These are phyloP conservation scores for Virgularia gustaviana DNA, from an alignment of 92 coral and sea anemone genomes.

Conservation along the genomic window DNA sequence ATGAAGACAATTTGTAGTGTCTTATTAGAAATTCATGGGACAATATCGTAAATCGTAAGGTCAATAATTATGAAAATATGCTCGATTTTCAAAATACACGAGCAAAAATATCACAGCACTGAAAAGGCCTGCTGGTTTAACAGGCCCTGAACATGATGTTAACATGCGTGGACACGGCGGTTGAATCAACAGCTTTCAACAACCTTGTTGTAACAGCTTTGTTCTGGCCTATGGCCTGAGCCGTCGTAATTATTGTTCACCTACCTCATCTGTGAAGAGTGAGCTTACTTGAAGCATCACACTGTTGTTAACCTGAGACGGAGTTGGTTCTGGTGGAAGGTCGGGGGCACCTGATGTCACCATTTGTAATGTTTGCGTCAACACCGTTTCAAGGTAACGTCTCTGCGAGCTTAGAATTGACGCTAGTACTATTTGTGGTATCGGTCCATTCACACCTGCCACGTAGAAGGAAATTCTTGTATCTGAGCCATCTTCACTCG, in stretches of 20 bases:
- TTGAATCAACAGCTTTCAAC: too few species aligned
- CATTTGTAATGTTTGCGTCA: not conserved
- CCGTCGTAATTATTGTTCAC: not conserved
- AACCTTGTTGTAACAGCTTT: too few species aligned
- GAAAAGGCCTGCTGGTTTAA: too few species aligned
- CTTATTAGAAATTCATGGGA: too few species aligned
- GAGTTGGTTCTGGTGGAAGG: conserved; percentile 6
- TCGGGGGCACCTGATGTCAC: conserved; percentile 1
- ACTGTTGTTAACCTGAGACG: not conserved
- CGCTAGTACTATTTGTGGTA: not conserved
- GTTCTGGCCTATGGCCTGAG: not conserved
- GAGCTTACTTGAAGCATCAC: conserved; percentile 11
- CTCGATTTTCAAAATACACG: too few species aligned
- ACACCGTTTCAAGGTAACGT: not conserved
- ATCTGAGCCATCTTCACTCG: conserved; percentile 14
- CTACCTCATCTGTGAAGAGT: not conserved
- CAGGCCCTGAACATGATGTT: too few species aligned
- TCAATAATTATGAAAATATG: too few species aligned
- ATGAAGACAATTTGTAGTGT: too few species aligned
- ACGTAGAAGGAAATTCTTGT: conserved; percentile 15
- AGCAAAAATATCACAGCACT: too few species aligned
- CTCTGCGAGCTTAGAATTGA: not conserved
- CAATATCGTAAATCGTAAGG: too few species aligned
- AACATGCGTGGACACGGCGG: too few species aligned
- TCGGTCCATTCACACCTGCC: conserved; percentile 12